These are phyloP conservation scores for Dunckerocampus dactyliophorus DNA, from an alignment of 2,113 vertebrate genomes.

Conservation along the genomic window DNA sequence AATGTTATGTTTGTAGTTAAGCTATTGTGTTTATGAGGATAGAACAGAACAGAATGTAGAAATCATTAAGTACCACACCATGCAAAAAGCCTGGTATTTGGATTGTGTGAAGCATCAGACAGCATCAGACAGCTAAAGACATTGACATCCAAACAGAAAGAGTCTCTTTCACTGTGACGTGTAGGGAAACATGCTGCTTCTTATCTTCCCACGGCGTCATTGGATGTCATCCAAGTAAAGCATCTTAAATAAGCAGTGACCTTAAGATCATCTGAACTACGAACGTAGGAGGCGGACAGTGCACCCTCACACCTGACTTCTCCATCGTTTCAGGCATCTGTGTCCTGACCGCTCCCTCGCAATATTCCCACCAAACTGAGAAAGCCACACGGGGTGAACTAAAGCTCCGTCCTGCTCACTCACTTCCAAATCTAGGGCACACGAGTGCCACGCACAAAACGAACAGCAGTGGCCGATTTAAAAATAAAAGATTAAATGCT, in stretches of 20 bases:
- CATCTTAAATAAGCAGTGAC: slow-evolving; percentile 62
- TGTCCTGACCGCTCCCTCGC: slow-evolving; percentile 34
- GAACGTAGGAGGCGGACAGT: slow-evolving; percentile 17
- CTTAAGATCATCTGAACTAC: slow-evolving; percentile 44
- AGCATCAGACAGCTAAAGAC: slow-evolving; percentile 4
- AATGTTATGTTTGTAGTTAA: too few relatives aligned
- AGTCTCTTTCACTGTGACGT: slow-evolving; percentile 38
- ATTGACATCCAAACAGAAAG: slow-evolving; percentile 11
- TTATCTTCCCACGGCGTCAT: slow-evolving; percentile 29
- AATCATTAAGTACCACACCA: too few relatives aligned
- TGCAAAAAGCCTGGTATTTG: background rate
- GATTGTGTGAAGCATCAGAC: background rate
- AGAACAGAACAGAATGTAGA: too few relatives aligned
- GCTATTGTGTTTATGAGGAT: too few relatives aligned
- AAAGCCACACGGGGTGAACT: slow-evolving; percentile 33
- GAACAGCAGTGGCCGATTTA: slow-evolving; percentile 68
- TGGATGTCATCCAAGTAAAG: slow-evolving; percentile 56
- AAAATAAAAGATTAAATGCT: slow-evolving; percentile 73
- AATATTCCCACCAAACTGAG: slow-evolving; percentile 45
- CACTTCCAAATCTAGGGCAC: slow-evolving; percentile 69
- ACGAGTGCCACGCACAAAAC: slow-evolving; percentile 50
- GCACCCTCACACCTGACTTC: slow-evolving; percentile 2
- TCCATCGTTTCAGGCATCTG: slow-evolving; percentile 35
- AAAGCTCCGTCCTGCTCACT: slow-evolving; percentile 59
- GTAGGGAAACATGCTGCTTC: slow-evolving; percentile 41